Evolutionary conservation across 2,113 vertebrate genomes (phyloP).

Genomic region (Charina bottae): DNA sequence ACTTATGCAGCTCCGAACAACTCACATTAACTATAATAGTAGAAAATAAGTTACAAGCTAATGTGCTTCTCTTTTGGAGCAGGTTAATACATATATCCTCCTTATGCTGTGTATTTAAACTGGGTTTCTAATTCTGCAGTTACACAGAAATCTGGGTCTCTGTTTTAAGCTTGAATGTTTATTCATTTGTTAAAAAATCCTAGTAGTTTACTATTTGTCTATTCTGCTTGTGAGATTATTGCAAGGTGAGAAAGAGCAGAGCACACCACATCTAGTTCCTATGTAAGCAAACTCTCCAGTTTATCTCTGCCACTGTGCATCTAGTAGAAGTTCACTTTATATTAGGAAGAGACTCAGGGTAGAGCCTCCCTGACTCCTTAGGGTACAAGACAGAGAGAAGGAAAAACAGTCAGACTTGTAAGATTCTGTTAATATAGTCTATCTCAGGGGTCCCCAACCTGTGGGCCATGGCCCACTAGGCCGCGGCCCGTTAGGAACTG

Average conservation of each 20-base stretch:
- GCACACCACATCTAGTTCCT: background rate
- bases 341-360: background rate
- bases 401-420: background rate
- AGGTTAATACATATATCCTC: background rate
- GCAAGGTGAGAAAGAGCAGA: background rate
- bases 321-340: background rate
- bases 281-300: background rate
- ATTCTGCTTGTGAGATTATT: background rate
- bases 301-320: background rate
- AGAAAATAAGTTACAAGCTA: background rate
- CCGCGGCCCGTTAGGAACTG: too few relatives aligned
- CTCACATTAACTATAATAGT: background rate
- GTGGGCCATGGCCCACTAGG: too few relatives aligned
- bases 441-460: too few relatives aligned
- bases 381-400: background rate
- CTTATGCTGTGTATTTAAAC: background rate
- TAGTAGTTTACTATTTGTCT: background rate
- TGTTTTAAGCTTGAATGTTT: background rate
- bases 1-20: background rate
- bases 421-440: background rate
- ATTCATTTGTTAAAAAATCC: background rate
- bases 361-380: background rate
- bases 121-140: background rate
- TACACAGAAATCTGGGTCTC: background rate
- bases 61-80: background rate